Evolutionary conservation across 2,797 vertebrate species (phyloP), one percentile per base, ranked within the genome.

Genomic region (Eurystomus glaucurus): DNA sequence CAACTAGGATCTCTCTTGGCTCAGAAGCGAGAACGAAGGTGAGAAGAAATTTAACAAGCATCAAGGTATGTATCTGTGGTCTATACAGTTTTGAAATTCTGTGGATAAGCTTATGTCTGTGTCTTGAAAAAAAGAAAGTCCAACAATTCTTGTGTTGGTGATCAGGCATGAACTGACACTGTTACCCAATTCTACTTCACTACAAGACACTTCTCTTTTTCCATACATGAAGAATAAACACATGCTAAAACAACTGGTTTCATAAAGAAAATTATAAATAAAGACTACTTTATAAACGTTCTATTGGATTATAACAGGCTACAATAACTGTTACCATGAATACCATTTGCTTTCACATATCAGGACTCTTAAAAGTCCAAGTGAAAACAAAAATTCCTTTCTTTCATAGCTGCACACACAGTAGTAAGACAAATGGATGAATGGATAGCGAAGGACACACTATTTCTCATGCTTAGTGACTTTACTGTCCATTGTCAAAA

Each of bases 41-140:
- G 51, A 85, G 11, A 18, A 62, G 16, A 85, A 88, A 39, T 7
- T 12, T 33, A 52, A 8, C 15, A 41, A 37, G 33, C 15, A 52
- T 4, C 50, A 43, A 1, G 4, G 25, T 2, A 11, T 16, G 14
- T 1, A 4, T 6, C 19, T 11, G n/a, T 23, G 18, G 13, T 22
- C 39, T 55, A 23, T 7, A 26, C 39, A 68, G 17, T 85, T 90
- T 33, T 65, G 20, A 46, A 78, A 33, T n/a, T 69, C 46, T n/a
- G 1, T 29, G 37, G 54, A 23, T 46, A 87, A 70, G 39, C 10
- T 51, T 58, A 20, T 43, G 14, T 46, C 11, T 58, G 31, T 19
- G 5, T 10, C 35, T 39, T 21, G 46, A 28, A 35, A 65, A 86
- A 26, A 50, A 6, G 4, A 17, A 57, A 66, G 16, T 65, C 33